Evolutionary conservation across 2,888 invertebrate species (phyloP), one percentile per base, ranked within the genome.

Genomic region (Pyrocoelia pectoralis): DNA sequence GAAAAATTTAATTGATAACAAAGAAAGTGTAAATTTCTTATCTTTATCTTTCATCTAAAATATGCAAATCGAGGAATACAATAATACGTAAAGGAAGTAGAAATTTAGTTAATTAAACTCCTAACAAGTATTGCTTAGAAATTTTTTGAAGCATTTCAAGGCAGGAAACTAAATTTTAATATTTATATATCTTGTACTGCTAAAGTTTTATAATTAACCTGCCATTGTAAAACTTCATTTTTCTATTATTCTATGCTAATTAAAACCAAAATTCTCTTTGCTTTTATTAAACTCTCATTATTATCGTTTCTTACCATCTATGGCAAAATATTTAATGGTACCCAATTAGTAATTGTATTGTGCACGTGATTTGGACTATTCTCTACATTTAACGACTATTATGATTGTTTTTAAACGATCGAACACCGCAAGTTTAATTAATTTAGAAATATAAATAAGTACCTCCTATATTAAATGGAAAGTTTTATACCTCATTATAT

Each of bases 71-170:
- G 1, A 28, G 1, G 28, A 14, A 13, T 17, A 40, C 29, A 43
- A 40, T 13, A 51, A 51, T 40, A 19, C 13, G 10, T 14, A 33
- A 28, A 33, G 56, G 56, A 56, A 56, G 56, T 48, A 14, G 15
- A 53, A 18, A 28, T 46, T 46, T 43, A 18, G 56, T 29, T 56
- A 56, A 56, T 56, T 56, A 55, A 28, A n/a, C 28, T 10, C n/a
- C 43, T 43, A 55, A 55, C 43, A 41, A 28, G 19, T 24, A 6
- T 28, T n/a, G 43, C 43, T 28, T 14, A 28, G 28, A 28, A 41
- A 17, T n/a, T 46, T 38, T 43, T 46, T 46, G 46, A 46, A 46
- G 46, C 46, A 46, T 46, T 46, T 46, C 46, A 46, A 46, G 15
- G 15, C 46, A 9, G 46, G 46, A 46, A 46, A 46, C 46, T 8